phyloP scores from a whole-genome alignment of 2,113 vertebrate species.

The Acanthochromis polyacanthus region DNA sequence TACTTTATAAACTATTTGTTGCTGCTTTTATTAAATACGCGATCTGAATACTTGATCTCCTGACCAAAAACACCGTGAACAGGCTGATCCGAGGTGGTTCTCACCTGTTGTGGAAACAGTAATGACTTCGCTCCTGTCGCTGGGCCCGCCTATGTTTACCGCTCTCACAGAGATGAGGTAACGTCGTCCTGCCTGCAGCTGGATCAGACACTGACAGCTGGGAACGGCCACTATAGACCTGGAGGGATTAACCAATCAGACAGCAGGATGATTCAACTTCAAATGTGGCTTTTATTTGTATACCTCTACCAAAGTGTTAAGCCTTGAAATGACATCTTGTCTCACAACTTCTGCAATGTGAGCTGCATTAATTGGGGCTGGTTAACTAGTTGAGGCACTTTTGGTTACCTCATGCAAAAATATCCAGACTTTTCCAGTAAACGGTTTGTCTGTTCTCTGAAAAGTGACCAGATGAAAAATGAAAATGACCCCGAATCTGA shows the following conservation, averaged over 20 bases:
- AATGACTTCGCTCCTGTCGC: slow-evolving; percentile 86
- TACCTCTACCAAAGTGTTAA: neutral
- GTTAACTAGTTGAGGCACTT: too few relatives aligned
- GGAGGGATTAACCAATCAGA: neutral
- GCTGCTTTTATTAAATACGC: neutral
- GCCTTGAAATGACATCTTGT: neutral
- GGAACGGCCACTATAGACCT: slow-evolving; percentile 95
- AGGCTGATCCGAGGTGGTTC: neutral
- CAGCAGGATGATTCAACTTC: slow-evolving; percentile 7
- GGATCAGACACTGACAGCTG: slow-evolving; percentile 91
- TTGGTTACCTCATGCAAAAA: neutral
- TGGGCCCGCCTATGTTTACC: slow-evolving; percentile 92
- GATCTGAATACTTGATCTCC: neutral
- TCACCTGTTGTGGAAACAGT: slow-evolving; percentile 90
- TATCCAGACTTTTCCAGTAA: neutral
- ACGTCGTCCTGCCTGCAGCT: slow-evolving; percentile 86
- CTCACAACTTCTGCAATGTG: neutral
- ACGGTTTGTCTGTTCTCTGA: slow-evolving; percentile 19
- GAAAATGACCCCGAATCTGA: slow-evolving; percentile 30
- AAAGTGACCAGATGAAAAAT: slow-evolving; percentile 34
- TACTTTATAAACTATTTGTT: too few relatives aligned
- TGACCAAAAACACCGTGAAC: neutral
- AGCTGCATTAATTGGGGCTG: too few relatives aligned
- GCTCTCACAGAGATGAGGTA: slow-evolving; percentile 90
- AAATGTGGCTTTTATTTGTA: neutral